phyloP scores from a whole-genome alignment of 2,888 invertebrate species.

The Ligdia adustata region DNA sequence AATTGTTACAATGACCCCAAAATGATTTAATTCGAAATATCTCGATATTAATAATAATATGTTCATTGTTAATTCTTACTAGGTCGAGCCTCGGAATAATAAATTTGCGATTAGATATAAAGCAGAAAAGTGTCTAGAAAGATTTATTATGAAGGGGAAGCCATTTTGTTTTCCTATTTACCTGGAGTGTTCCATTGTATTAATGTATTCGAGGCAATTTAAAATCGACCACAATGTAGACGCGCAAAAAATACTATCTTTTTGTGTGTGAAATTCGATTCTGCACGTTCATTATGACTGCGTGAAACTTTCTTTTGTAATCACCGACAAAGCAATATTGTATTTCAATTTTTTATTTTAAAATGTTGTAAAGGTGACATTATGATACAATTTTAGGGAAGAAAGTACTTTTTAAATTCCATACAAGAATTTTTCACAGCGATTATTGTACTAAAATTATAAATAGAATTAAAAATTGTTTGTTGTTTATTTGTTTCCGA shows the following conservation, averaged over 20 bases:
- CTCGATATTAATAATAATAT: conserved; percentile 72
- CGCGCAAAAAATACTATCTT: conserved; percentile 54
- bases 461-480: conserved; percentile 1
- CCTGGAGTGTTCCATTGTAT: conserved; percentile 68
- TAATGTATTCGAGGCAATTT: conserved; percentile 63
- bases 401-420: conserved; percentile 35
- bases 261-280: conserved; percentile 72
- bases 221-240: conserved; percentile 74
- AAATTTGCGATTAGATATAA: conserved; percentile 81
- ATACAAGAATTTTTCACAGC: conserved; percentile 5
- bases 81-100: conserved; percentile 72
- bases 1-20: conserved; percentile 57
- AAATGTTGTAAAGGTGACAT: conserved; percentile 17
- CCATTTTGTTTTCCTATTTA: conserved; percentile 70
- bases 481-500: conserved; percentile 7
- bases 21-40: conserved; percentile 62
- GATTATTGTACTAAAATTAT: conserved; percentile 11
- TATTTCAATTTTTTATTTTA: conserved; percentile 41
- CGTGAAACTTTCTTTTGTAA: conserved; percentile 63
- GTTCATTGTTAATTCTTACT: conserved; percentile 77
- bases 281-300: conserved; percentile 62
- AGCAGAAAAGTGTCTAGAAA: conserved; percentile 65
- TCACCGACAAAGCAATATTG: conserved; percentile 54
- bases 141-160: conserved; percentile 70
- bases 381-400: conserved; percentile 28